phyloP scores from a whole-genome alignment of 2,888 invertebrate genomes.

The Phytoseiulus persimilis region DNA sequence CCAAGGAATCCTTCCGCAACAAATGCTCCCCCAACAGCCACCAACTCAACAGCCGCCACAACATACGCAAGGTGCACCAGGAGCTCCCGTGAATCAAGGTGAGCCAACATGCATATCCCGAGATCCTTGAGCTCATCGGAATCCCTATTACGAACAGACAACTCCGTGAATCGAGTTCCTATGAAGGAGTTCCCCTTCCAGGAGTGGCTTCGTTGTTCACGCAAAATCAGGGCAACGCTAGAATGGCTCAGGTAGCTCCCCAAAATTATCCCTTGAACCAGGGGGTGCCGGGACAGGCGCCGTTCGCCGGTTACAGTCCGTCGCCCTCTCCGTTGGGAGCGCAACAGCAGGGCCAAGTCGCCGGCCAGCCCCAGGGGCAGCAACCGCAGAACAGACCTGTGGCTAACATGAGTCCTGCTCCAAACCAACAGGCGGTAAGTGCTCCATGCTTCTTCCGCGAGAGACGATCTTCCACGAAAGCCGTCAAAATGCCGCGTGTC shows the following conservation, averaged over 20 bases:
- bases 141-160: not conserved
- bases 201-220: conserved; percentile 19
- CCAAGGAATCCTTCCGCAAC: not conserved
- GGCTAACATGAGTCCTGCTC: not conserved
- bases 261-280: conserved; percentile 6
- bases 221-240: not conserved
- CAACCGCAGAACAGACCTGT: not conserved
- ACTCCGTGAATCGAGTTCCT: too few species aligned
- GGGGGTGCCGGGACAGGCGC: not conserved
- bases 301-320: conserved; percentile 6
- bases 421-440: not conserved
- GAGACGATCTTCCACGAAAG: not conserved
- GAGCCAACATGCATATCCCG: too few species aligned
- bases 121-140: not conserved
- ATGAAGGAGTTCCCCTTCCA: not conserved
- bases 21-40: not conserved
- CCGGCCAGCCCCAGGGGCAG: not conserved
- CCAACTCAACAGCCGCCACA: not conserved
- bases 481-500: too few species aligned
- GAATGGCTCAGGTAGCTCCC: conserved; percentile 27
- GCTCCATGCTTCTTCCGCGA: too few species aligned
- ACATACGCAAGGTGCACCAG: not conserved
- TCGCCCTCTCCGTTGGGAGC: not conserved
- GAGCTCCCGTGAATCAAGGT: not conserved
- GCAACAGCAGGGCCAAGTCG: not conserved